A percentile compares a stretch with the other conserved stretches of the same genome.
Evolutionary conservation across 2,797 vertebrate species (phyloP).

Genomic region (Enteromius viviparus): DNA sequence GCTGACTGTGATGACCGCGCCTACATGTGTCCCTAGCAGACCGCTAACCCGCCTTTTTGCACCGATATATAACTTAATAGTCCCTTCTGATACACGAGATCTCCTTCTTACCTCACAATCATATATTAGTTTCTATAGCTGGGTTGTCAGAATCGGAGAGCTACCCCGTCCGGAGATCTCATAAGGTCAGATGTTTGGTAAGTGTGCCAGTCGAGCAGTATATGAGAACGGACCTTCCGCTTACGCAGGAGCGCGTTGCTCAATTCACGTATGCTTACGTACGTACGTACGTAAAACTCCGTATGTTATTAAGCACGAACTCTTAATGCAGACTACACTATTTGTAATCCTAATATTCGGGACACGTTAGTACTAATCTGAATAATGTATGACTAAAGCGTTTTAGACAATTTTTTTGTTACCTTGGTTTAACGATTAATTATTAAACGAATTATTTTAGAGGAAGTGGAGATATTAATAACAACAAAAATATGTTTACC

Average conservation of each 20-base stretch:
- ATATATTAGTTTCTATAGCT: conserved; percentile 40
- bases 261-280: not conserved
- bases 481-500: not conserved
- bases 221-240: conserved; percentile 70
- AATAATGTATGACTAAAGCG: not conserved
- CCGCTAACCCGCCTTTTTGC: not conserved
- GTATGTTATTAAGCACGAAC: not conserved
- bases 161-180: conserved; percentile 37
- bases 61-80: not conserved
- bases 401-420: not conserved
- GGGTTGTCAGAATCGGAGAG: conserved; percentile 17
- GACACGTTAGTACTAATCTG: not conserved
- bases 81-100: no score
- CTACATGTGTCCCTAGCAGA: not conserved
- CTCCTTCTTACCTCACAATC: conserved; percentile 59
- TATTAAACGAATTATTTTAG: not conserved
- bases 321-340: not conserved
- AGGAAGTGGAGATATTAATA: not conserved
- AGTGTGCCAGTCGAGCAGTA: conserved; percentile 63
- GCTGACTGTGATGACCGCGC: not conserved
- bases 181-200: conserved; percentile 59
- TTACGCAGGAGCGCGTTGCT: not conserved
- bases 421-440: not conserved
- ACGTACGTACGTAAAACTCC: not conserved
- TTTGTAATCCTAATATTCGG: not conserved